Conservation (phyloP, 2,113 vertebrate genomes). For the Mustela lutreola region DNA sequence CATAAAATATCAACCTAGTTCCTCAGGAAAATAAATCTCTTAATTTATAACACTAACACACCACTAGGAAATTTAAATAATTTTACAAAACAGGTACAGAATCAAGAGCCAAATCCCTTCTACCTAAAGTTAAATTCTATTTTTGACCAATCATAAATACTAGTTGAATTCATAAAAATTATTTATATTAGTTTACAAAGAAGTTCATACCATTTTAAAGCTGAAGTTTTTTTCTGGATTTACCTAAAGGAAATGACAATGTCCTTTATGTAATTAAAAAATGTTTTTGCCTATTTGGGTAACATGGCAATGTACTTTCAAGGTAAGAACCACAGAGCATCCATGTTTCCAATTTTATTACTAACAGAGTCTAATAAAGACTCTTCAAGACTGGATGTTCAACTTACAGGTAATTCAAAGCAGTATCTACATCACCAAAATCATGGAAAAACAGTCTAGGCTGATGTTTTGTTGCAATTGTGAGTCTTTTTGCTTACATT, state of each 20-base stretch:
- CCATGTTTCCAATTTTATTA: constrained; percentile 14
- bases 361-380: constrained; percentile 24
- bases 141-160: constrained; percentile 6
- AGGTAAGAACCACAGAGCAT: background rate
- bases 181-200: constrained; percentile 20
- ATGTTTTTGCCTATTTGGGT: background rate
- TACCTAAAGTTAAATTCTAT: constrained; percentile 50
- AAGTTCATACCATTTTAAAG: constrained; percentile 40
- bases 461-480: background rate
- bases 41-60: constrained; percentile 40
- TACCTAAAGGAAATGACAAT: background rate
- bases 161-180: constrained; percentile 50
- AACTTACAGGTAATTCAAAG: constrained; percentile 51
- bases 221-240: background rate
- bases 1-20: background rate
- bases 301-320: constrained; percentile 47
- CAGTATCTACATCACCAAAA: background rate
- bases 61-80: constrained; percentile 4
- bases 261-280: background rate
- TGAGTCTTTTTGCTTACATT: background rate
- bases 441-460: constrained; percentile 16
- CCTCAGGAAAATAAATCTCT: background rate
- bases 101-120: constrained; percentile 34
- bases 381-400: constrained; percentile 4
- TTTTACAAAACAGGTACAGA: constrained; percentile 43